Conservation (phyloP, 1,140 invertebrate genomes). For the Ylistrum balloti region DNA sequence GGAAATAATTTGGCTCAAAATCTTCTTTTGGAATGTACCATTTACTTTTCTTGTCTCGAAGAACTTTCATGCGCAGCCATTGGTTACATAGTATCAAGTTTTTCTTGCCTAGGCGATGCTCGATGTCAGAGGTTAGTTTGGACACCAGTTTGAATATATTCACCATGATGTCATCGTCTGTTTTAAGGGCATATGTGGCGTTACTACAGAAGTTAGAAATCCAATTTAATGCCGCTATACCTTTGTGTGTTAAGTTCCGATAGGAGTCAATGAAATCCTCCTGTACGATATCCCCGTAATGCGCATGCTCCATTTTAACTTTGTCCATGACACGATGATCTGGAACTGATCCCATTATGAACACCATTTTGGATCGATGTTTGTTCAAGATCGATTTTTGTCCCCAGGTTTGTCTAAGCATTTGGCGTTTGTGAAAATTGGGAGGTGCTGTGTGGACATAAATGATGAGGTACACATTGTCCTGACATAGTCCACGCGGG, state of each 20-base stretch:
- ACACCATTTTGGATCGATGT: conserved; percentile 82
- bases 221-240: conserved; percentile 92
- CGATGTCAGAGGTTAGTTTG: conserved; percentile 84
- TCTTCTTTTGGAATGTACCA: conserved; percentile 82
- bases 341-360: conserved; percentile 87
- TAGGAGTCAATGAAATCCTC: conserved; percentile 91
- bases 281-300: conserved; percentile 90
- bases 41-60: conserved; percentile 81
- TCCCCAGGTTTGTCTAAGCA: conserved; percentile 82
- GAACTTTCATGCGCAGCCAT: conserved; percentile 76
- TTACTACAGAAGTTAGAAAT: conserved; percentile 86
- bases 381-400: conserved; percentile 65
- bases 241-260: conserved; percentile 93
- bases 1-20: conserved; percentile 80
- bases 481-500: neutral
- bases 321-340: conserved; percentile 81
- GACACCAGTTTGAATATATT: conserved; percentile 84
- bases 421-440: conserved; percentile 75
- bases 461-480: conserved; percentile 68
- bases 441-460: conserved; percentile 77
- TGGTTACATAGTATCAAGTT: conserved; percentile 76
- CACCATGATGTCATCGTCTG: conserved; percentile 83
- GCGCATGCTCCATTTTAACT: conserved; percentile 86
- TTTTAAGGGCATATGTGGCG: conserved; percentile 84
- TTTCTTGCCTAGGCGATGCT: conserved; percentile 53